Evolutionary conservation across 2,888 invertebrate genomes (phyloP).

Genomic region (Smittia aterrima): DNA sequence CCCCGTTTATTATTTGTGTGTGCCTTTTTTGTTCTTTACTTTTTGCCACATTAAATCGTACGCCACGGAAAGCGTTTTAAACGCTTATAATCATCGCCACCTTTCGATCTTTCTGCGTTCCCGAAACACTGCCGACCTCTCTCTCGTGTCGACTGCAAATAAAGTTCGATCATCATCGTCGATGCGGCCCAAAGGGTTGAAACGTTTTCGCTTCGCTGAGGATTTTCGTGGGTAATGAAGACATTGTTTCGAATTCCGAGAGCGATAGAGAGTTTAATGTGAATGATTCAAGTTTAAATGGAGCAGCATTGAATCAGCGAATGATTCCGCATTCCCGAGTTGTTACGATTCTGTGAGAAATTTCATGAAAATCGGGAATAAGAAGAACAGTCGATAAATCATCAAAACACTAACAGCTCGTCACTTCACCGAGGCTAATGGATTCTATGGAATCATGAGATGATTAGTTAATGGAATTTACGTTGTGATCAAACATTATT

Average conservation of each 20-base stretch:
- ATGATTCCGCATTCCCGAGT: slow-evolving; percentile 9
- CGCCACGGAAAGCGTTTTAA: slow-evolving; percentile 7
- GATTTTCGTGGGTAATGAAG: not conserved
- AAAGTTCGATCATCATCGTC: slow-evolving; percentile 9
- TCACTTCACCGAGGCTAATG: slow-evolving; percentile 25
- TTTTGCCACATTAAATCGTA: slow-evolving; percentile 20
- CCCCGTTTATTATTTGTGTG: slow-evolving; percentile 3
- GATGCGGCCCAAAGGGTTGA: slow-evolving; percentile 17
- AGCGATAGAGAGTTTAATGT: not conserved
- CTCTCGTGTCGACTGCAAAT: not conserved
- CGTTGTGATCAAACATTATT: slow-evolving; percentile 40
- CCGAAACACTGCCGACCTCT: not conserved
- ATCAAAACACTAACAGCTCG: slow-evolving; percentile 5
- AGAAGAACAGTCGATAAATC: slow-evolving; percentile 25
- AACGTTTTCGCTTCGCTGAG: not conserved
- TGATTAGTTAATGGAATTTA: slow-evolving; percentile 40
- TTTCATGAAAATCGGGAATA: not conserved
- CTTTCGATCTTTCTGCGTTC: slow-evolving; percentile 22
- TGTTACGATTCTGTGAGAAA: slow-evolving; percentile 2
- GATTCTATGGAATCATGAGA: slow-evolving; percentile 40
- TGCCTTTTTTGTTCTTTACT: not conserved
- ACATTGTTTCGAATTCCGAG: not conserved
- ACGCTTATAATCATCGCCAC: slow-evolving; percentile 39
- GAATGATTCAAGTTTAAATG: slow-evolving; percentile 2
- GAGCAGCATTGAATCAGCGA: not conserved